A percentile compares a stretch with the other conserved stretches of the same genome.
Conservation (phyloP, 2,797 vertebrate species). For the Hippoglossus hippoglossus region DNA sequence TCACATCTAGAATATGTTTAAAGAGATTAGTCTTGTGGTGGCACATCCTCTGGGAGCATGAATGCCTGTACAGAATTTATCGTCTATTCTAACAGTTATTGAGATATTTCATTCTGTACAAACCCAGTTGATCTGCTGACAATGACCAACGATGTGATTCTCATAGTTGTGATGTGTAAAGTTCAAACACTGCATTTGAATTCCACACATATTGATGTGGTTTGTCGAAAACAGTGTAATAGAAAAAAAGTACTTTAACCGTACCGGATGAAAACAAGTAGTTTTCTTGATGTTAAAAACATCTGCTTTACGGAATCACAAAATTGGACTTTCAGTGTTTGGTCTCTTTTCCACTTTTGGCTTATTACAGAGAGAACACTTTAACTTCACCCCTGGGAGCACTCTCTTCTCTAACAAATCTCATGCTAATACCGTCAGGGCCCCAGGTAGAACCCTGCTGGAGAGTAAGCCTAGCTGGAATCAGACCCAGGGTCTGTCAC, state of each 20-base stretch:
- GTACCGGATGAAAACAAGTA: not conserved
- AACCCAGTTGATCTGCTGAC: not conserved
- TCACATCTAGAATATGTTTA: no score
- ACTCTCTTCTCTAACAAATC: slow-evolving; percentile 46
- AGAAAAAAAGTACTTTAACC: not conserved
- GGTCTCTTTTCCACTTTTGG: slow-evolving; percentile 37
- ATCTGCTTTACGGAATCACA: slow-evolving; percentile 9
- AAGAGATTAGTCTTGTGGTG: no score
- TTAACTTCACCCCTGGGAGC: slow-evolving; percentile 57
- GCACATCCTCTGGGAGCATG: no score
- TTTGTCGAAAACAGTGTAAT: no score
- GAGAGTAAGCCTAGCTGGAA: slow-evolving; percentile 62
- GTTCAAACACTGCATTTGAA: no score
- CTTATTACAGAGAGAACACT: slow-evolving; percentile 54
- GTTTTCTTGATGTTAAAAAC: not conserved
- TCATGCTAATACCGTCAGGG: slow-evolving; percentile 60
- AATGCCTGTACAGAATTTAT: not conserved
- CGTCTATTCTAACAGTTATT: not conserved
- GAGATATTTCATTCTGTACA: not conserved
- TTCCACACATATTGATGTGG: no score
- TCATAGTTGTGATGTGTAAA: no score
- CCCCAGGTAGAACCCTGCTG: slow-evolving; percentile 48
- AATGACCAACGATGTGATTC: not conserved
- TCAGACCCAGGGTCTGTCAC: slow-evolving; percentile 64
- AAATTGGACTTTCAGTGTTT: slow-evolving; percentile 33